Evolutionary conservation across 2,113 vertebrate genomes (phyloP).

Genomic region (Parus major): DNA sequence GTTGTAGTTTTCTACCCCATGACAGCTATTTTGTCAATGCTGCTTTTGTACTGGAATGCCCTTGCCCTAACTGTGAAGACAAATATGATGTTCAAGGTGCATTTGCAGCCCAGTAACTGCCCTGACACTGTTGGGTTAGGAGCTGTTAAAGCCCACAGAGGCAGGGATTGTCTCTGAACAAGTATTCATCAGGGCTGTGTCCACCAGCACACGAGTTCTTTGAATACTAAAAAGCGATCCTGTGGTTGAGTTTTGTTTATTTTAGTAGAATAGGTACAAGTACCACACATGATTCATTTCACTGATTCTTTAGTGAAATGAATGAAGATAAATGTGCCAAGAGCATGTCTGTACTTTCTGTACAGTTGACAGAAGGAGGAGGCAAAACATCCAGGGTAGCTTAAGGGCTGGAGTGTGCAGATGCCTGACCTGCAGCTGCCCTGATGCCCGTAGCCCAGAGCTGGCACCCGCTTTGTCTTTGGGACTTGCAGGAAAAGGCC

Average conservation of each 20-base stretch:
- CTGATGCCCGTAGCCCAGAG: not conserved
- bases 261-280: not conserved
- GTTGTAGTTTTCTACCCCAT: not conserved
- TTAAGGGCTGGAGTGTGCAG: not conserved
- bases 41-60: not conserved
- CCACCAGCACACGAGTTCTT: not conserved
- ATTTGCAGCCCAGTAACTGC: not conserved
- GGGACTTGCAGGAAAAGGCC: not conserved
- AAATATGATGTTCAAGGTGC: not conserved
- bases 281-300: not conserved
- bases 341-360: not conserved
- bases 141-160: not conserved
- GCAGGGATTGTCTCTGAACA: not conserved
- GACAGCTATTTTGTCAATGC: not conserved
- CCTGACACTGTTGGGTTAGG: not conserved
- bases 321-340: not conserved
- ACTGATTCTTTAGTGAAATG: not conserved
- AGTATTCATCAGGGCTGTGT: not conserved
- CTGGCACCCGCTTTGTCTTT: rapidly evolving
- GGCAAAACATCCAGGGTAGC: not conserved
- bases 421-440: not conserved
- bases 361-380: not conserved
- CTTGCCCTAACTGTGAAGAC: not conserved
- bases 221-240: not conserved
- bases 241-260: not conserved